Base-by-base conservation (phyloP, 2,113 vertebrate genomes). In the Junco hyemalis region DNA sequence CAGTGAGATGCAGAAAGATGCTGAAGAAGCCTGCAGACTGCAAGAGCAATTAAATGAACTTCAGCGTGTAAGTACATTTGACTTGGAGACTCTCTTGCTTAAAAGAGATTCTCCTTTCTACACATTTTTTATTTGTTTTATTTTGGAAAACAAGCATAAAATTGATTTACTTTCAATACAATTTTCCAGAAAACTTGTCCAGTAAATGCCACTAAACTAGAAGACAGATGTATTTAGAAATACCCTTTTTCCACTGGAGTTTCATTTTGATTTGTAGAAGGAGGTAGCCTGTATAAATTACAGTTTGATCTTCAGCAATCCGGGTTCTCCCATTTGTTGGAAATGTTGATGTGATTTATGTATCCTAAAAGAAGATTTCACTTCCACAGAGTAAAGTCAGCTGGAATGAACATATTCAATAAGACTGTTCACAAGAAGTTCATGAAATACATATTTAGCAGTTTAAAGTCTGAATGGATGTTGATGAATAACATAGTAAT, bases 41-140 rank as follows among this genome's bases (percentile, higher is more conserved):
- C 95, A 98, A 72, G 65, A 97, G 23, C 95, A 98, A 60, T 84
- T 97, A 90, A 94, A 96, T 93, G 93, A 95, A 59, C 96, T 96
- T 89, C 96, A 97, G 81, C 92, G 96, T 35, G 98, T 99, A 97
- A 98, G 98, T 97, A 72, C 86, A 69, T 80, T 74, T 82, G 70
- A 78, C 82, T 70, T 95, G 91, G 48, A 69, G 63, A 25, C 11
- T 17, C 8, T 66, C 53, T 59, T 77, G 33, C 36, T 92, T 90
- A 31, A 18, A 63, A 59, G 36, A 69, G 18, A 60, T 22, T 47
- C 33, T 95, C 21, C 15, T 79, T 77, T 71, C 83, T 54, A 66
- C 6, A 17, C 29, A 14, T 25, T 64, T 90, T 88, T 71, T 3
- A 64, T 83, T 42, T 86, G 15, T n/a, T 21, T 89, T 89, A 33